phyloP scores from a whole-genome alignment of 2,888 invertebrate species.

The Drosophila borealis region DNA sequence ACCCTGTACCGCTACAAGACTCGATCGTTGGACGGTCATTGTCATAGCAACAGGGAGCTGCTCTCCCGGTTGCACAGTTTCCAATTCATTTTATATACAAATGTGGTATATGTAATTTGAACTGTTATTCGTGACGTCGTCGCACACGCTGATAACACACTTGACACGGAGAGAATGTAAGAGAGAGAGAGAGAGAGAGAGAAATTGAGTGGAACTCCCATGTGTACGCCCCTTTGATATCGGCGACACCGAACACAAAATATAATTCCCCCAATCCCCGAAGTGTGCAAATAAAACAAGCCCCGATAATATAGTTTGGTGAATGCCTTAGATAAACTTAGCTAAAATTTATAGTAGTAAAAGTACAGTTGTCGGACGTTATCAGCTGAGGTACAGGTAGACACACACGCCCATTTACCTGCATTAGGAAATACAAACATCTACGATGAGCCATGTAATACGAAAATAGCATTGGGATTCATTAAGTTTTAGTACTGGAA shows the following conservation, averaged over 20 bases:
- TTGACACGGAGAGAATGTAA: slow-evolving; percentile 1
- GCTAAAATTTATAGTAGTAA: slow-evolving; percentile 14
- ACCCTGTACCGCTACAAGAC: slow-evolving; percentile 10
- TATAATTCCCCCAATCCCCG: slow-evolving; percentile 12
- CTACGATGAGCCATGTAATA: slow-evolving; percentile 19
- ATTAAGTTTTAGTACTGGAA: background rate
- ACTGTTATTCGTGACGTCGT: slow-evolving; percentile 69
- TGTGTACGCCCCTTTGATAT: slow-evolving; percentile 44
- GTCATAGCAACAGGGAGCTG: slow-evolving; percentile 39
- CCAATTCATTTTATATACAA: slow-evolving; percentile 7
- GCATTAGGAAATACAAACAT: slow-evolving; percentile 31
- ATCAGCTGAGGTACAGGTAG: slow-evolving; percentile 21
- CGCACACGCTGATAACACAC: slow-evolving; percentile 48
- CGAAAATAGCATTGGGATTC: slow-evolving; percentile 19
- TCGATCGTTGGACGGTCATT: slow-evolving; percentile 17
- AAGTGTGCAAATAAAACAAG: slow-evolving; percentile 37
- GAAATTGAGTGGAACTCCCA: slow-evolving; percentile 28
- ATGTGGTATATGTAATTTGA: slow-evolving; percentile 30
- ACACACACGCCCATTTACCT: slow-evolving; percentile 11
- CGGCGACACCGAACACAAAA: slow-evolving; percentile 10
- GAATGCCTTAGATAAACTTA: slow-evolving; percentile 5
- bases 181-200: slow-evolving; percentile 5
- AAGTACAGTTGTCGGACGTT: slow-evolving; percentile 31
- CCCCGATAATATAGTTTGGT: slow-evolving; percentile 19
- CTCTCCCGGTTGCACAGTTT: slow-evolving; percentile 26